Percentiles rank a stretch among this genome's conserved stretches.
Evolutionary conservation across 2,888 invertebrate genomes (phyloP).

Genomic region (Ichneumoninae sp.): DNA sequence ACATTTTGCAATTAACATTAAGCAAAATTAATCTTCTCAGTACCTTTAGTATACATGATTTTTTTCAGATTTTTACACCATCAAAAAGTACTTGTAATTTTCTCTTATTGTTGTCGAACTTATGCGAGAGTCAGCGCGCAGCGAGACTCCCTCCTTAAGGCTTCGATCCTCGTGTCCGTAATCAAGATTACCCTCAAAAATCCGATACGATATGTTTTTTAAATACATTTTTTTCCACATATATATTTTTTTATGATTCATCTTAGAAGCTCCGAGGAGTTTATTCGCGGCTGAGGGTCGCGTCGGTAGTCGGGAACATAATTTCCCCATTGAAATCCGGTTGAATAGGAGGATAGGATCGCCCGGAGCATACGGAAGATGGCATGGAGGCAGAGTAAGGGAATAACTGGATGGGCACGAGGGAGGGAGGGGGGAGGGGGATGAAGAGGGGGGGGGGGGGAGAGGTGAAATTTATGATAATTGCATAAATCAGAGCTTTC

Average conservation of each 20-base stretch:
- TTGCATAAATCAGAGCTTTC: constrained; percentile 84
- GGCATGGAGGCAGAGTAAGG: constrained; percentile 65
- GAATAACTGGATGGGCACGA: constrained; percentile 67
- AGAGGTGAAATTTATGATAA: constrained; percentile 83
- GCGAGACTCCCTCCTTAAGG: too few species aligned
- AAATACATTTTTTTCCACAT: background rate
- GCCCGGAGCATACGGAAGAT: constrained; percentile 82
- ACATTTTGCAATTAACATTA: too few species aligned
- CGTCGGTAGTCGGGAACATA: constrained; percentile 74
- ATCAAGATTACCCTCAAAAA: too few species aligned
- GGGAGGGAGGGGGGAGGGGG: constrained; percentile 11
- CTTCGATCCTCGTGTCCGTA: too few species aligned
- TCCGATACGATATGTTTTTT: background rate
- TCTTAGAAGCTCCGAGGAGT: background rate
- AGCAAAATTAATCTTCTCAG: too few species aligned
- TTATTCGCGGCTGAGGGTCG: constrained; percentile 60
- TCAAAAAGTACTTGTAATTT: too few species aligned
- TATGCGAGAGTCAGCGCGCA: too few species aligned
- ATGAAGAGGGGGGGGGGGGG: constrained; percentile 53
- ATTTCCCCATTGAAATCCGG: constrained; percentile 82
- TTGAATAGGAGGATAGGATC: constrained; percentile 80
- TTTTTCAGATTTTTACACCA: too few species aligned
- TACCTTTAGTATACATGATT: too few species aligned
- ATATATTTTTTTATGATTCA: constrained; percentile 15
- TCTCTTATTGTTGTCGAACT: too few species aligned